Evolutionary conservation across 2,113 vertebrate genomes (phyloP).

Genomic region (Sakesphorus luctuosus): DNA sequence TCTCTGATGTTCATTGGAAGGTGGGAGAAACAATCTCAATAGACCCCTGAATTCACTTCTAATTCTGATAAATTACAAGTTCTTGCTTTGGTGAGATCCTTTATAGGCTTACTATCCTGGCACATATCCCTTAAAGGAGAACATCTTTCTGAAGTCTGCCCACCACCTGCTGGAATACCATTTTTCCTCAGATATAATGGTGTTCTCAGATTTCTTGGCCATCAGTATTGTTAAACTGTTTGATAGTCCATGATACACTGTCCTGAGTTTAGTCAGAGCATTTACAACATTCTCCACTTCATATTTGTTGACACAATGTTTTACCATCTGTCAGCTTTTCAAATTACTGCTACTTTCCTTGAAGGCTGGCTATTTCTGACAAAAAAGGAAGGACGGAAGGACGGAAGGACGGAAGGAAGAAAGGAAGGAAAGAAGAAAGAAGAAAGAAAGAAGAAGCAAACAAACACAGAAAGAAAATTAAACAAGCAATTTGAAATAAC

Average conservation of each 20-base stretch:
- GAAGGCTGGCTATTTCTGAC: not conserved
- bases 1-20: not conserved
- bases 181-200: not conserved
- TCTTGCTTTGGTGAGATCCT: not conserved
- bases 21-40: accelerated
- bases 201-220: not conserved
- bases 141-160: not conserved
- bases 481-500: not conserved
- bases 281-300: not conserved
- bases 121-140: not conserved
- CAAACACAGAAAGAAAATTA: too few species aligned
- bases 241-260: not conserved
- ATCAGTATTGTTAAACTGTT: not conserved
- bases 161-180: not conserved
- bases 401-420: too few species aligned
- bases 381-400: too few species aligned
- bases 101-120: not conserved
- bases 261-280: not conserved
- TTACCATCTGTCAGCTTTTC: not conserved
- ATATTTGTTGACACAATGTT: not conserved
- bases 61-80: accelerated
- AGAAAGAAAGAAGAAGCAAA: too few species aligned
- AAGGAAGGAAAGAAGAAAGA: too few species aligned
- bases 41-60: not conserved
- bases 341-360: not conserved